Percentiles rank a stretch among this genome's conserved stretches.
phyloP scores from a whole-genome alignment of 1,140 invertebrate genomes.

The Meloidogyne exigua region DNA sequence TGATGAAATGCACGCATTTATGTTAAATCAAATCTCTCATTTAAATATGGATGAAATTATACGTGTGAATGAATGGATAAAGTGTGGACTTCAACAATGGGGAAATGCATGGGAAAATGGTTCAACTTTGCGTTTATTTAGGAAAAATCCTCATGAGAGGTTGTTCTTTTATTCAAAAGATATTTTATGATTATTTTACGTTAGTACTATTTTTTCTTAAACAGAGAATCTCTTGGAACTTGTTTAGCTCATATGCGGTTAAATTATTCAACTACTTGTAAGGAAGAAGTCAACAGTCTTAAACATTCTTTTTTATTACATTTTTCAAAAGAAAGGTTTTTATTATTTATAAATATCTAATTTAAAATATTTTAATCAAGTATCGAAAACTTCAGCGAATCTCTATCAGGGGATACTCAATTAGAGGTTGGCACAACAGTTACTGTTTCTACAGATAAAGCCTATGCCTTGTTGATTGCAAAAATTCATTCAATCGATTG shows the following conservation, averaged over 20 bases:
- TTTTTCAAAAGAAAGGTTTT: background rate
- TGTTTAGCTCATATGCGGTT: conserved; percentile 34
- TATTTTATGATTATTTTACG: no score
- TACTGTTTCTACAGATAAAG: conserved; percentile 17
- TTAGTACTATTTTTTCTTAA: conserved; percentile 10
- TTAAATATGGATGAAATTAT: conserved; percentile 17
- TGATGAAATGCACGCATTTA: conserved; percentile 30
- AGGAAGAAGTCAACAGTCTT: background rate
- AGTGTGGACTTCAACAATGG: conserved; percentile 20
- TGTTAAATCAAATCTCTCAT: conserved; percentile 20
- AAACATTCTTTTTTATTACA: background rate
- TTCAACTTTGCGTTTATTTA: conserved; percentile 16
- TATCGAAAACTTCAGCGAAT: background rate
- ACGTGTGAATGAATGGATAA: conserved; percentile 18
- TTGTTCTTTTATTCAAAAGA: background rate
- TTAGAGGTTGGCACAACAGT: conserved; percentile 11
- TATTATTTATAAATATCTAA: background rate
- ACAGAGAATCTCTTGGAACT: conserved; percentile 19
- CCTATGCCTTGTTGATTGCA: conserved; percentile 15
- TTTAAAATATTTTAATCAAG: background rate
- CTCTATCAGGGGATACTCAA: background rate
- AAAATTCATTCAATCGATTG: conserved; percentile 14
- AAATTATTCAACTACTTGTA: background rate
- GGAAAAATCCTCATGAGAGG: conserved; percentile 18
- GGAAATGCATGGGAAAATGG: conserved; percentile 4